phyloP scores from a whole-genome alignment of 2,113 vertebrate genomes.

The Cairina moschata region DNA sequence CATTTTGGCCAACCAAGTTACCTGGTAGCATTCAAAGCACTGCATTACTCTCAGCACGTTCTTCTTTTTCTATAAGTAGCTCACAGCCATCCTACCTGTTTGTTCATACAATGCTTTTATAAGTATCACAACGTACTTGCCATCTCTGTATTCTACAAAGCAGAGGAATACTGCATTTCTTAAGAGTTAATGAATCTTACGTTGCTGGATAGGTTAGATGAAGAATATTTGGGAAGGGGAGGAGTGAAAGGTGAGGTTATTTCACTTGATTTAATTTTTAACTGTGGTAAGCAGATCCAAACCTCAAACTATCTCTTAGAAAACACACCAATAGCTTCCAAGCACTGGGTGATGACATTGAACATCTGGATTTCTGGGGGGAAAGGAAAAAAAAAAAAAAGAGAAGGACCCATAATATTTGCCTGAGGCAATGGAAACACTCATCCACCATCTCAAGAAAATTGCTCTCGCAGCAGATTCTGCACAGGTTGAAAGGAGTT shows the following conservation, averaged over 20 bases:
- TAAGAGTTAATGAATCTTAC: neutral
- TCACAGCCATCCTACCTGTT: neutral
- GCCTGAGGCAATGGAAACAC: slow-evolving; percentile 53
- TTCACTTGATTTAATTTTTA: neutral
- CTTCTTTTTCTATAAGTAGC: neutral
- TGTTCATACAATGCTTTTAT: neutral
- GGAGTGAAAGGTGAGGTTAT: neutral
- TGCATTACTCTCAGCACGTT: neutral
- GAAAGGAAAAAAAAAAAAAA: neutral
- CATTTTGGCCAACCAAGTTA: neutral
- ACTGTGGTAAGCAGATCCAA: neutral
- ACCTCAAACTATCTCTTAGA: neutral
- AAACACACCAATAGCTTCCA: slow-evolving; percentile 14
- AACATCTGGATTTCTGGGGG: neutral
- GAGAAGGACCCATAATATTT: neutral
- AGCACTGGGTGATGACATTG: neutral
- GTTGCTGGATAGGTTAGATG: neutral
- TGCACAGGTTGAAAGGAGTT: neutral
- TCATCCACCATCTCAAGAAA: neutral
- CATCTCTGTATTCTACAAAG: neutral
- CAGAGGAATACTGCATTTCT: neutral
- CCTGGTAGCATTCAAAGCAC: neutral
- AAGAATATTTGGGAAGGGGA: neutral
- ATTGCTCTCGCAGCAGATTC: neutral
- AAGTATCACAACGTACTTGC: neutral